A percentile compares a stretch with the other conserved stretches of the same genome.
These are phyloP conservation scores for Chaetoderma sp. DNA, from an alignment of 2,888 invertebrate genomes.

Conservation along the genomic window DNA sequence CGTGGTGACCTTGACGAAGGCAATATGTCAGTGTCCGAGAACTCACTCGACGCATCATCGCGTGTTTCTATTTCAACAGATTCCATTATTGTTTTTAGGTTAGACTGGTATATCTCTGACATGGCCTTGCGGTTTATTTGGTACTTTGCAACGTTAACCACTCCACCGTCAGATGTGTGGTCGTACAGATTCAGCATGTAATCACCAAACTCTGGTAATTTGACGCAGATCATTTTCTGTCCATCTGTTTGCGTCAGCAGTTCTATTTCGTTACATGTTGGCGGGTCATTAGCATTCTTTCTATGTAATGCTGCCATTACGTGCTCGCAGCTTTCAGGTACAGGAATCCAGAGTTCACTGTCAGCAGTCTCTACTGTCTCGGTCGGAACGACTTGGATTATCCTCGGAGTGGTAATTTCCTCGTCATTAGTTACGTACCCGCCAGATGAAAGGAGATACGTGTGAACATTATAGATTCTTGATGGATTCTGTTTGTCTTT, in stretches of 20 bases:
- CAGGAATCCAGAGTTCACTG: slow-evolving; percentile 52
- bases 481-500: slow-evolving; percentile 46
- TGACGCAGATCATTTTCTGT: slow-evolving; percentile 47
- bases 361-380: slow-evolving; percentile 61
- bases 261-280: slow-evolving; percentile 45
- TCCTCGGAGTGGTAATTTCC: neutral
- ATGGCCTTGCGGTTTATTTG: slow-evolving; percentile 55
- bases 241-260: slow-evolving; percentile 49
- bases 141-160: slow-evolving; percentile 55
- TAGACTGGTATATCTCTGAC: slow-evolving; percentile 51
- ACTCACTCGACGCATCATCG: neutral
- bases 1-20: neutral
- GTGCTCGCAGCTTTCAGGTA: slow-evolving; percentile 50
- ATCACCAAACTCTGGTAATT: slow-evolving; percentile 58
- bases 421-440: slow-evolving; percentile 28
- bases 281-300: slow-evolving; percentile 55
- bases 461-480: slow-evolving; percentile 54
- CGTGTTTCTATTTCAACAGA: slow-evolving; percentile 15
- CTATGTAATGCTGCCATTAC: slow-evolving; percentile 54
- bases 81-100: slow-evolving; percentile 54
- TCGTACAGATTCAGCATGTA: slow-evolving; percentile 59
- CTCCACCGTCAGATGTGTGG: slow-evolving; percentile 40
- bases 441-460: slow-evolving; percentile 53
- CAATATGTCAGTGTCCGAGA: neutral
- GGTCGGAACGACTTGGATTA: slow-evolving; percentile 39